phyloP scores from a whole-genome alignment of 2,797 vertebrate species.

The Hippopotamyrus pictus region DNA sequence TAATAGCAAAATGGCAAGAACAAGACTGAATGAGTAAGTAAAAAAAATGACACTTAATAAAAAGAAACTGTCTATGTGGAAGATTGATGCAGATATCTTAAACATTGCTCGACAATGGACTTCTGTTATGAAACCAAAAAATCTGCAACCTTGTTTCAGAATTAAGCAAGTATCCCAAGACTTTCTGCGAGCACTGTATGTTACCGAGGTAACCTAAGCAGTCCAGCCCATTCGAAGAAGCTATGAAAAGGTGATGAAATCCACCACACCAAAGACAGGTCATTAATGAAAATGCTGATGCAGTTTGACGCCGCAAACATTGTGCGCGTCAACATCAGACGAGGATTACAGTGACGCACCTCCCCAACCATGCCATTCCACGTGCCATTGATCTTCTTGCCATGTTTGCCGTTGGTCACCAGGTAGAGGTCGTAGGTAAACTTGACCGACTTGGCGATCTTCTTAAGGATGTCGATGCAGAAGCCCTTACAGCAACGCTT shows the following conservation, averaged over 20 bases:
- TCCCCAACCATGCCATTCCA: constrained; percentile 99
- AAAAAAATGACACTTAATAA: neutral
- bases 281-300: neutral
- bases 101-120: neutral
- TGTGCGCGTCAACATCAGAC: neutral
- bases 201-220: neutral
- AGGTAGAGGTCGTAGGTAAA: constrained; percentile 97
- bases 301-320: neutral
- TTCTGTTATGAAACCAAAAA: neutral
- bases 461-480: constrained; percentile 98
- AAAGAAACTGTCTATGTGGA: neutral
- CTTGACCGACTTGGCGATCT: constrained; percentile 95
- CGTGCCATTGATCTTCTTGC: constrained; percentile 94
- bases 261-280: neutral
- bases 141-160: neutral
- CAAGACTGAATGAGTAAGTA: neutral
- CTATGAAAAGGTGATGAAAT: neutral
- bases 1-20: neutral
- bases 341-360: constrained; percentile 54
- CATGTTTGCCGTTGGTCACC: constrained; percentile 96
- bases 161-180: neutral
- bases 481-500: constrained; percentile 98
- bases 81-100: neutral
- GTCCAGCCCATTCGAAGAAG: neutral
- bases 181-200: neutral